Evolutionary conservation across 1,140 invertebrate species (phyloP).

Genomic region (Bicyclus anynana): DNA sequence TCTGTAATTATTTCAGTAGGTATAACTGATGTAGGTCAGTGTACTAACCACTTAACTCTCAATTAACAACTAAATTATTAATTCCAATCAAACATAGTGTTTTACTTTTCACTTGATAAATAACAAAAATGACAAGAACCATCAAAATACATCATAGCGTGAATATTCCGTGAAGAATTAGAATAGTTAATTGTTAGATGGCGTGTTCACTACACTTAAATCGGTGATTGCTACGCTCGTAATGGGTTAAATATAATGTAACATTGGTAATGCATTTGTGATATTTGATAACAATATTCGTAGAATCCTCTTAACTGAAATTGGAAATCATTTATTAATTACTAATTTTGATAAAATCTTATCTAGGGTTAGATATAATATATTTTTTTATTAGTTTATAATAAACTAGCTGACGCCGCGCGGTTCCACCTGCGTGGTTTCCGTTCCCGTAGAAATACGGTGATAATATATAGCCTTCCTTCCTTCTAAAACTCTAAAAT

Average conservation of each 20-base stretch:
- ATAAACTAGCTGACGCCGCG: no score
- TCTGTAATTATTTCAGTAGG: neutral
- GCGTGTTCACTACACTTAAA: slow-evolving; percentile 30
- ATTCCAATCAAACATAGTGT: neutral
- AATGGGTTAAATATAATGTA: slow-evolving; percentile 31
- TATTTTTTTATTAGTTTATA: no score
- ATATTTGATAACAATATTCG: slow-evolving; percentile 21
- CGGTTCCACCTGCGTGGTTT: no score
- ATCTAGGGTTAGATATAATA: no score
- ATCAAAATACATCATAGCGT: slow-evolving; percentile 28
- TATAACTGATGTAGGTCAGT: neutral
- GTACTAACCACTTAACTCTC: neutral
- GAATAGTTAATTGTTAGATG: slow-evolving; percentile 40
- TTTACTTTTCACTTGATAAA: slow-evolving; percentile 2
- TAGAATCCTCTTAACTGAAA: neutral
- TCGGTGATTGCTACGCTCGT: slow-evolving; percentile 27
- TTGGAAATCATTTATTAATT: neutral
- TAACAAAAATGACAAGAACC: slow-evolving; percentile 17
- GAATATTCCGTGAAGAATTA: slow-evolving; percentile 32
- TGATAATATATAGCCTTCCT: no score
- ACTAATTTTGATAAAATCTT: no score
- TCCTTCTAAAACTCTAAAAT: no score
- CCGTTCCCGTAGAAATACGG: no score
- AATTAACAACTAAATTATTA: neutral
- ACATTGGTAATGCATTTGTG: slow-evolving; percentile 26